These are phyloP conservation scores for Melanotaenia parkinsoni DNA, from an alignment of 2,797 vertebrate species.

Conservation along the genomic window DNA sequence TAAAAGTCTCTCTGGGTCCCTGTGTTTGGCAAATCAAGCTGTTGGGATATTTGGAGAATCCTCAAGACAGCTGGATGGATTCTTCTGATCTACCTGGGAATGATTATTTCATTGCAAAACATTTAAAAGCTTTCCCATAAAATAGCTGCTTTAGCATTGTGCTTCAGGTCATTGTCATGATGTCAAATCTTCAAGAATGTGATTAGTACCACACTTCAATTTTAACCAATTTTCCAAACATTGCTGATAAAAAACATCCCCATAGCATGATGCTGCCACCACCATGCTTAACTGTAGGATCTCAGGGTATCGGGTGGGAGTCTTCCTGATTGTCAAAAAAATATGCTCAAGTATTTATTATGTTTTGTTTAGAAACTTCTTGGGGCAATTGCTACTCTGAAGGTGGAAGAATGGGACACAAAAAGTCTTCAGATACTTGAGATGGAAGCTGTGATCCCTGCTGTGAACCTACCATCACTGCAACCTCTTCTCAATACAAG, in stretches of 20 bases:
- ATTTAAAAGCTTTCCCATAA: not conserved
- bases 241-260: not conserved
- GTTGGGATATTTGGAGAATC: too few species aligned
- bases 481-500: not conserved
- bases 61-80: too few species aligned
- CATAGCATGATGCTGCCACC: not conserved
- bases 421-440: slow-evolving; percentile 77
- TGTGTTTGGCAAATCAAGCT: too few species aligned
- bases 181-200: too few species aligned
- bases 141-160: not conserved
- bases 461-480: accelerated
- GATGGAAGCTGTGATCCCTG: slow-evolving; percentile 26
- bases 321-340: not conserved
- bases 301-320: not conserved
- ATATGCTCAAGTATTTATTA: not conserved
- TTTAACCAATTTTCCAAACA: not conserved
- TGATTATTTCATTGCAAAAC: not conserved
- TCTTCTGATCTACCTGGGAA: too few species aligned
- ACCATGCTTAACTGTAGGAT: not conserved
- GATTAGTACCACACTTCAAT: not conserved
- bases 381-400: slow-evolving; percentile 45
- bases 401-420: slow-evolving; percentile 73
- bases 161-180: not conserved
- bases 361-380: slow-evolving; percentile 68
- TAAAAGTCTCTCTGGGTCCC: too few species aligned